Conservation (phyloP, 2,797 vertebrate species). For the Chelonia mydas region DNA sequence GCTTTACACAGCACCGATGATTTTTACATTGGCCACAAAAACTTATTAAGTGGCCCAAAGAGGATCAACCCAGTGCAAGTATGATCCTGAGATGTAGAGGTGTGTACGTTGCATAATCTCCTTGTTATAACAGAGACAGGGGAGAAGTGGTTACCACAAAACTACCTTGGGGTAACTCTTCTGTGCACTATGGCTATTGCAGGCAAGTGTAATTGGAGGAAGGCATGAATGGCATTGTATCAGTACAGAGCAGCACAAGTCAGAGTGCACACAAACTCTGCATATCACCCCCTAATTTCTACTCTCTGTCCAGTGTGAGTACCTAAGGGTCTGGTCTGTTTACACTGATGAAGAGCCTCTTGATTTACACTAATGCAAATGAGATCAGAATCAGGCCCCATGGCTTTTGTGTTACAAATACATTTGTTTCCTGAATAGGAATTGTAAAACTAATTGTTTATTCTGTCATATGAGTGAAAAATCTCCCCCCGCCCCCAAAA, state of each 20-base stretch:
- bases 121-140: neutral
- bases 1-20: neutral
- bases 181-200: neutral
- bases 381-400: neutral
- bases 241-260: neutral
- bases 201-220: neutral
- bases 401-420: neutral
- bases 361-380: neutral
- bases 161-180: neutral
- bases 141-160: neutral
- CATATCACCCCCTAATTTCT: neutral
- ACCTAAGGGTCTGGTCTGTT: neutral
- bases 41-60: neutral
- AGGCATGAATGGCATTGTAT: neutral
- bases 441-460: no score
- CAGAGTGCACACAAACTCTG: neutral
- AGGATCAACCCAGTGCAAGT: neutral
- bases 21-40: accelerated
- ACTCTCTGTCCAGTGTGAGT: neutral
- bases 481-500: no score
- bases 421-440: neutral
- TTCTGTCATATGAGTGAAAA: no score
- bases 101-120: neutral
- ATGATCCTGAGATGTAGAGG: neutral
- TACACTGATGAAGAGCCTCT: neutral